Percentiles rank a stretch among this genome's conserved stretches.
phyloP scores from a whole-genome alignment of 2,113 vertebrate species.

The Lynx canadensis region DNA sequence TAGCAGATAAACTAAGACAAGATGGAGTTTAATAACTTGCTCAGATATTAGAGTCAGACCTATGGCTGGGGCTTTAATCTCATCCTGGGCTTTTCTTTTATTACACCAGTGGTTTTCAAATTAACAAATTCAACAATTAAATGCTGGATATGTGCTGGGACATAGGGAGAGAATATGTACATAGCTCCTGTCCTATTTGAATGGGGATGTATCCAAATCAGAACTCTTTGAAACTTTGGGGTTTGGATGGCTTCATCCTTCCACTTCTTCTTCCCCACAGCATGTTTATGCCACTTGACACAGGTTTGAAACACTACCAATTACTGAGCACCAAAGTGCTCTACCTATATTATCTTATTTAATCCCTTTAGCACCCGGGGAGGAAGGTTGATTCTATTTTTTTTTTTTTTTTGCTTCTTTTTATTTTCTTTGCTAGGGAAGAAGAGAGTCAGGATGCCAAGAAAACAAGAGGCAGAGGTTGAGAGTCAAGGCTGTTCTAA shows the following conservation, averaged over 20 bases:
- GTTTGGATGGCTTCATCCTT: neutral
- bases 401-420: neutral
- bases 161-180: neutral
- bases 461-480: neutral
- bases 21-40: neutral
- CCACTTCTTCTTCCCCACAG: neutral
- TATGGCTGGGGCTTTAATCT: neutral
- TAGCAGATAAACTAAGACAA: neutral
- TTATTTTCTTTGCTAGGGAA: neutral
- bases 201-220: neutral
- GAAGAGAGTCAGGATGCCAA: neutral
- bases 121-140: neutral
- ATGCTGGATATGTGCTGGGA: no score
- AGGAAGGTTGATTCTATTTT: neutral
- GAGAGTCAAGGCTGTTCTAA: neutral
- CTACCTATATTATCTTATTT: neutral
- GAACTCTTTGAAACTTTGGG: neutral
- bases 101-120: neutral
- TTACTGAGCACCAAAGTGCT: neutral
- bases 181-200: rapidly evolving
- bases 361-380: neutral
- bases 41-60: neutral
- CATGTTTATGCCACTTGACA: neutral
- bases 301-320: neutral
- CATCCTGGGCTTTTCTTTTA: neutral